Evolutionary conservation across 2,797 vertebrate species (phyloP).

Genomic region (Gallirallus australis): DNA sequence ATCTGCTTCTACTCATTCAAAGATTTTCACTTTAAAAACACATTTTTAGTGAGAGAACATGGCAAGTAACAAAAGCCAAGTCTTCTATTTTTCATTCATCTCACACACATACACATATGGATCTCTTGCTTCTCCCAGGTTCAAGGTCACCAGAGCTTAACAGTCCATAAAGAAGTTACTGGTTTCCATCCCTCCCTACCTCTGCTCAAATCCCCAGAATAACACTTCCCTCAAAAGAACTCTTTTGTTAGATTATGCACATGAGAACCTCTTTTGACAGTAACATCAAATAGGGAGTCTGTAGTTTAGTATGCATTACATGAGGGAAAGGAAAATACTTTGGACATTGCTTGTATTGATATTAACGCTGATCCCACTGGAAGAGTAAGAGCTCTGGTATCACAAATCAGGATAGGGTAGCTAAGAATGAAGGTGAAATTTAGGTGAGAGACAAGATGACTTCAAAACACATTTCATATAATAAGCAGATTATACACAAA

Average conservation of each 20-base stretch:
- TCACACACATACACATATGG: background rate
- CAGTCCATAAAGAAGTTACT: background rate
- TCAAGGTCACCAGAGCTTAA: background rate
- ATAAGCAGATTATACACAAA: background rate
- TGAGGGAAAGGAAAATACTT: background rate
- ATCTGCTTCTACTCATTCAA: background rate
- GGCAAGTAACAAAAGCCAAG: background rate
- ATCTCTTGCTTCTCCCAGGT: background rate
- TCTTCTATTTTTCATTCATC: background rate
- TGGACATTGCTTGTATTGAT: background rate
- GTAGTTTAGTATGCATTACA: background rate
- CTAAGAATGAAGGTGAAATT: background rate
- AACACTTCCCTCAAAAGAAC: background rate
- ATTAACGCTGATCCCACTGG: background rate
- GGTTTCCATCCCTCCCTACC: background rate
- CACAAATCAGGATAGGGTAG: background rate
- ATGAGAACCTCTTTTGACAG: background rate
- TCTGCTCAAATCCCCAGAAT: background rate
- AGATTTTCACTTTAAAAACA: background rate
- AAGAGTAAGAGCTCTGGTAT: background rate
- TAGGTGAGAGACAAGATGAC: background rate
- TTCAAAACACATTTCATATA: background rate
- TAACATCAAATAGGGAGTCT: background rate
- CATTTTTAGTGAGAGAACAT: background rate
- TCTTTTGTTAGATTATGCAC: background rate